Evolutionary conservation across 2,888 invertebrate species (phyloP).

Genomic region (Thera britannica): DNA sequence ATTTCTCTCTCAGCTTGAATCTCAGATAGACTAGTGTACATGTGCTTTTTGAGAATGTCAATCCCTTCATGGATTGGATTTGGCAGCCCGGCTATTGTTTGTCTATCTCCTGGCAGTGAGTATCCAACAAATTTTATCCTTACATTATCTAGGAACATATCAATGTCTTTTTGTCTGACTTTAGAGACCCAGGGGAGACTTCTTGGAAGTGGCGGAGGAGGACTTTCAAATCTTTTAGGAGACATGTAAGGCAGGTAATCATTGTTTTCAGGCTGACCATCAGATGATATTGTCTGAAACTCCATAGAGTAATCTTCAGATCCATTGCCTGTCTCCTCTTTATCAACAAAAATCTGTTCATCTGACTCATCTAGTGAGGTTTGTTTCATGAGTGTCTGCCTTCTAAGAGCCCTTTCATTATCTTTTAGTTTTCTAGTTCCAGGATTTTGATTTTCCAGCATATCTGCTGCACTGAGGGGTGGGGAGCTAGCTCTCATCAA

Average conservation of each 20-base stretch:
- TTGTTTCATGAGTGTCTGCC: conserved; percentile 95
- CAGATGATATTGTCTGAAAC: conserved; percentile 81
- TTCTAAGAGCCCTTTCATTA: conserved; percentile 87
- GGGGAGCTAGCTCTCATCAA: conserved; percentile 98
- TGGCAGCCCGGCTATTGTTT: conserved; percentile 97
- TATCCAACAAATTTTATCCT: conserved; percentile 98
- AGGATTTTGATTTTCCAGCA: conserved; percentile 93
- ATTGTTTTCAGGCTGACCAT: conserved; percentile 68
- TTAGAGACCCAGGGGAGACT: conserved; percentile 98
- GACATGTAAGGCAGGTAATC: conserved; percentile 76
- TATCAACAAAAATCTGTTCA: conserved; percentile 89
- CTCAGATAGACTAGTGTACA: conserved; percentile 97
- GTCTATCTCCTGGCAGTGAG: conserved; percentile 93
- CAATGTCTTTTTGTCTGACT: conserved; percentile 96
- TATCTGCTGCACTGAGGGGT: conserved; percentile 95
- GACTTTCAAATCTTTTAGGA: conserved; percentile 76
- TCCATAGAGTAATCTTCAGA: conserved; percentile 87
- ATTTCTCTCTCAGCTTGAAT: conserved; percentile 96
- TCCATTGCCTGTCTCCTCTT: conserved; percentile 86
- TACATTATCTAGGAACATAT: conserved; percentile 95
- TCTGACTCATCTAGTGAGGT: conserved; percentile 93
- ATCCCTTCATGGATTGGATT: conserved; percentile 99
- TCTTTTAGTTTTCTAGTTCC: conserved; percentile 85
- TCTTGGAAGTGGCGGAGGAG: conserved; percentile 77
- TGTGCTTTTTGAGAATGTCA: conserved; percentile 94